phyloP scores from a whole-genome alignment of 2,113 vertebrate species.

The Epinephelus lanceolatus region DNA sequence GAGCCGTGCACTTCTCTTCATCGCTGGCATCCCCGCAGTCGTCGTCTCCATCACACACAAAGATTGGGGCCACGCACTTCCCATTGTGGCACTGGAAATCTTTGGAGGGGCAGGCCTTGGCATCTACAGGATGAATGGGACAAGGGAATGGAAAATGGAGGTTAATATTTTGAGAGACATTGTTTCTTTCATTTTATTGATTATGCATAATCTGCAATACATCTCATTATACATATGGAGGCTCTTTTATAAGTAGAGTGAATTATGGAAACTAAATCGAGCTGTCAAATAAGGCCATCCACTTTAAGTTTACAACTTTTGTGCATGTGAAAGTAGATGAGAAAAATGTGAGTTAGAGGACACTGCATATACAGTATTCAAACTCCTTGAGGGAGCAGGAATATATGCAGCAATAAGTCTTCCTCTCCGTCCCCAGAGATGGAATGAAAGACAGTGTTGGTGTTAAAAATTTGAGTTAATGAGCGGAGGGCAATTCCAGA shows the following conservation, averaged over 20 bases:
- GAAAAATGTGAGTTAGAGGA: constrained; percentile 35
- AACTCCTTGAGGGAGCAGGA: constrained; percentile 10
- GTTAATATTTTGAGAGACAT: constrained; percentile 3
- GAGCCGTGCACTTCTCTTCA: constrained; percentile 89
- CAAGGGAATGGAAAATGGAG: background rate
- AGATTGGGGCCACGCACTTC: constrained; percentile 90
- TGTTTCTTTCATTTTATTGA: background rate
- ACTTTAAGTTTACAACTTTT: background rate
- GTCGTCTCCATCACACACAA: constrained; percentile 92
- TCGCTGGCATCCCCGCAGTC: constrained; percentile 94
- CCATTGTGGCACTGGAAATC: constrained; percentile 95
- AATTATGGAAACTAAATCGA: background rate
- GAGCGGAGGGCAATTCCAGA: constrained; percentile 31
- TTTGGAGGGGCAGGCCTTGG: constrained; percentile 88
- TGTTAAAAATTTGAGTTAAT: constrained; percentile 46
- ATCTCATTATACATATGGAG: background rate
- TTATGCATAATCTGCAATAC: background rate
- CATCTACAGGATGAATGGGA: constrained; percentile 67
- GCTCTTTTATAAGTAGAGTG: background rate
- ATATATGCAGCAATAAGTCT: constrained; percentile 28
- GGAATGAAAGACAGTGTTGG: constrained; percentile 12
- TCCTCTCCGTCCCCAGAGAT: background rate
- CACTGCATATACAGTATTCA: constrained; percentile 34
- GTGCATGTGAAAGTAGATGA: background rate
- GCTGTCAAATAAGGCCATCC: background rate